Base-by-base conservation (phyloP, 64 coral and sea anemone species). In the Montipora foliosa region DNA sequence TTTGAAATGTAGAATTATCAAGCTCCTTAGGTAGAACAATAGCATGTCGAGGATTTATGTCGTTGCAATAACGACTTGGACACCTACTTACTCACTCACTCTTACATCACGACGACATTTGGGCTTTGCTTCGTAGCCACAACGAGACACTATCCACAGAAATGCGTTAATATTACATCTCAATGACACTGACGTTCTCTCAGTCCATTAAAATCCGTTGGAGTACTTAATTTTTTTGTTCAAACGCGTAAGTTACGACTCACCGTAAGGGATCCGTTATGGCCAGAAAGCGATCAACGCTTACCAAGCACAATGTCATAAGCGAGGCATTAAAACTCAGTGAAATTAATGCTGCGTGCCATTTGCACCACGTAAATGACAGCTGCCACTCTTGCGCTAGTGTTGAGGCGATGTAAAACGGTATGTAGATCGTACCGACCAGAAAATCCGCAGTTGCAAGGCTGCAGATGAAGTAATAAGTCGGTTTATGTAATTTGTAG, bases 221-320 rank as follows among this genome's bases (percentile, higher is more conserved):
- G 37, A 37, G 37, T 37, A 37, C 37, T 37, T 37, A 37, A 37
- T 37, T 37, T 37, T 37, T 37, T 37, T 37, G 37, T 2, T 37
- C 37, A 37, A 67, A 67, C 62, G 62, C 11, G 62, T 5, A 67
- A 12, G 3, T 47, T 37, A 37, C 37, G 1, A 52, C 76, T 89
- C 87, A 95, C 96, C 96, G 89, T 11, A 98, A 77, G 17, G 96
- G 96, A 61, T 98, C 93, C 9, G 92, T 94, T 37, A 98, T 98
- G 10, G 94, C 96, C 19, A 89, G 25, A 89, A 95, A 98, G 2
- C 96, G 85, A 76, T 98, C 96, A 37, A 92, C 66, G 58, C 96
- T 98, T 14, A 98, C 89, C 4, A 98, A 66, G 14, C 78, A 89
- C 17, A 98, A 61, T 4, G 96, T 98, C 60, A 98, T 78, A 2